Base-by-base conservation (phyloP, 2,113 vertebrate genomes). In the Grus americana region DNA sequence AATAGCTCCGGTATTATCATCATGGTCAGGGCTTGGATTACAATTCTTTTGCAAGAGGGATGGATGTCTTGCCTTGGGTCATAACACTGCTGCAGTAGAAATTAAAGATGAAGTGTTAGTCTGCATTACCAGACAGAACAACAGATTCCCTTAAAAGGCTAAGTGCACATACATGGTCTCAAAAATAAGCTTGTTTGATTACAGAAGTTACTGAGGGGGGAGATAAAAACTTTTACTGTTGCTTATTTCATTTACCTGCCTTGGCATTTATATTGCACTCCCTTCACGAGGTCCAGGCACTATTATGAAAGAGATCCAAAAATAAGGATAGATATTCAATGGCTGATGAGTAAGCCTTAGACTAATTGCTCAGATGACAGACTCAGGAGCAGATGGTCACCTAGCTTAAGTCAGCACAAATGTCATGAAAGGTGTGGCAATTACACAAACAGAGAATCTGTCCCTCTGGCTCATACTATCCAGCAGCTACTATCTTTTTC, bases 91-190 rank as follows among this genome's bases (percentile, higher is more conserved):
- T 84, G 72, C 75, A 94, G 72, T 4, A 88, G 85, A 82, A 86
- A 44, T 68, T 42, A 52, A 67, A 88, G 93, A 72, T 91, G 40
- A 94, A 90, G 73, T 42, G 52, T 72, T 50, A 72, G 49, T 26
- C 72, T 93, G 72, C n/a, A 42, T 47, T 68, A 81, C 57, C 83
- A 94, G 86, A 68, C 70, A 91, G 76, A 86, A 80, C 67, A 93
- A 90, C 50, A 67, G 65, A 79, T 49, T 67, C 40, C 65, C 82
- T 74, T 89, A 61, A 85, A 91, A 94, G 75, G 67, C 46, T 29
- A 34, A 70, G 30, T 13, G 50, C 42, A 58, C 54, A 70, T 13
- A 34, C 22, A 12, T 5, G 27, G 32, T 46, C 86, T 91, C 76
- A 57, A 81, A 85, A 91, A 79, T 8, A 61, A 91, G 54, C 30